phyloP scores from a whole-genome alignment of 53 echinoderm and acorn worm species.

The Holothuria leucospilota region DNA sequence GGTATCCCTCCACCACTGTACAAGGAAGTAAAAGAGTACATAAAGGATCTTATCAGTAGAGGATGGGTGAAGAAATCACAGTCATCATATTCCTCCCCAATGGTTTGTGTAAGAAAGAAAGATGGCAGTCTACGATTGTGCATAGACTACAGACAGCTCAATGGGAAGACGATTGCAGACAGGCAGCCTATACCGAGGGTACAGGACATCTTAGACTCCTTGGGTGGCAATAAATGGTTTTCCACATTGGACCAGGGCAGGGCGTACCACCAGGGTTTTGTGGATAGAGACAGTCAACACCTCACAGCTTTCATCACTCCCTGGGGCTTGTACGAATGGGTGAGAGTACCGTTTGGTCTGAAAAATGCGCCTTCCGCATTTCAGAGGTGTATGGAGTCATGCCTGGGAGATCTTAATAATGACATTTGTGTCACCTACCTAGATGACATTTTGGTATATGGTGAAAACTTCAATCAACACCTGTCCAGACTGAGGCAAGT shows the following conservation, averaged over 20 bases:
- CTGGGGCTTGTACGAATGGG: slow-evolving; percentile 85
- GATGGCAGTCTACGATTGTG: slow-evolving; percentile 45
- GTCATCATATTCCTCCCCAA: too few species aligned
- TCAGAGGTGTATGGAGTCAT: slow-evolving; percentile 60
- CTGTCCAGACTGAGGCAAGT: slow-evolving; percentile 25
- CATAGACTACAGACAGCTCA: slow-evolving; percentile 65
- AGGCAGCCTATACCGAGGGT: slow-evolving; percentile 72
- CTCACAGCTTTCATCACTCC: too few species aligned
- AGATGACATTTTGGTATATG: too few species aligned
- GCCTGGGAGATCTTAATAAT: slow-evolving; percentile 50
- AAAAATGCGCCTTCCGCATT: slow-evolving; percentile 72
- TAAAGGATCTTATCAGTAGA: slow-evolving; percentile 62
- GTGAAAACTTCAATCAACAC: slow-evolving; percentile 31
- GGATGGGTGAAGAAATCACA: too few species aligned
- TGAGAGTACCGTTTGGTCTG: slow-evolving; percentile 74
- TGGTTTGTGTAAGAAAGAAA: too few species aligned
- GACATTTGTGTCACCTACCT: too few species aligned
- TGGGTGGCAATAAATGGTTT: slow-evolving; percentile 72
- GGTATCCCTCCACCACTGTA: slow-evolving; percentile 61
- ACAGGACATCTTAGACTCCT: too few species aligned
- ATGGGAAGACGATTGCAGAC: slow-evolving; percentile 64
- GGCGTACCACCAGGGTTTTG: slow-evolving; percentile 76
- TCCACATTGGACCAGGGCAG: slow-evolving; percentile 73
- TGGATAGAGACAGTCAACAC: too few species aligned
- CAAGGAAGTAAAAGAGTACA: slow-evolving; percentile 63